phyloP scores from a whole-genome alignment of 2,888 invertebrate species.

The Cybosia mesomella region DNA sequence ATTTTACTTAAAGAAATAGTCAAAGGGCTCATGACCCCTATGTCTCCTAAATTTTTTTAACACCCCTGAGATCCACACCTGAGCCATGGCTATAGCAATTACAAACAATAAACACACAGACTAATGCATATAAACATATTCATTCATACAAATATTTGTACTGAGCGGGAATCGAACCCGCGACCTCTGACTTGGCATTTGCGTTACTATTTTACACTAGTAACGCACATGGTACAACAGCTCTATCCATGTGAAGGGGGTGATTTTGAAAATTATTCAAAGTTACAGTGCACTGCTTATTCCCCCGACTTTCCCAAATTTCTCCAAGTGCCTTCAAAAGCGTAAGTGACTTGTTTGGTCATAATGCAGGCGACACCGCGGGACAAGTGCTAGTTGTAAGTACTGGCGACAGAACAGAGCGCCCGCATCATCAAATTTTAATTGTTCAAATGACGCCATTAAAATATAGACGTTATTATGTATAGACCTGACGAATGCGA shows the following conservation, averaged over 20 bases:
- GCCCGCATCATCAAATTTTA: slow-evolving; percentile 84
- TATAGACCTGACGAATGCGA: slow-evolving; percentile 24
- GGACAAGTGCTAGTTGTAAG: slow-evolving; percentile 29
- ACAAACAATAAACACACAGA: no score
- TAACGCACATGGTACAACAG: no score
- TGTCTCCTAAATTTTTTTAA: no score
- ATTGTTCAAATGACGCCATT: slow-evolving; percentile 73
- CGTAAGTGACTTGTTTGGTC: slow-evolving; percentile 2
- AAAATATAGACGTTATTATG: slow-evolving; percentile 28
- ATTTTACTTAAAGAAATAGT: no score
- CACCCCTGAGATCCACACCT: no score
- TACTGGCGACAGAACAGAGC: slow-evolving; percentile 61
- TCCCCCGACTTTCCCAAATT: neutral
- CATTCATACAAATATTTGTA: no score
- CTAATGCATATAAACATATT: no score
- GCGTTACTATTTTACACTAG: no score
- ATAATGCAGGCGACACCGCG: slow-evolving; percentile 43
- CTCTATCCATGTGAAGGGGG: neutral
- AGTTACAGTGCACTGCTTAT: neutral
- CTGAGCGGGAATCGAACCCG: no score
- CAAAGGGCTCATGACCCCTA: no score
- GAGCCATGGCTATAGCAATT: no score
- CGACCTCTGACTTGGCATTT: no score
- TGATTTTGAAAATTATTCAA: neutral
- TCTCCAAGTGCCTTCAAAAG: slow-evolving; percentile 1